Evolutionary conservation across 2,888 invertebrate genomes (phyloP).

Genomic region (Quadriops clusia): DNA sequence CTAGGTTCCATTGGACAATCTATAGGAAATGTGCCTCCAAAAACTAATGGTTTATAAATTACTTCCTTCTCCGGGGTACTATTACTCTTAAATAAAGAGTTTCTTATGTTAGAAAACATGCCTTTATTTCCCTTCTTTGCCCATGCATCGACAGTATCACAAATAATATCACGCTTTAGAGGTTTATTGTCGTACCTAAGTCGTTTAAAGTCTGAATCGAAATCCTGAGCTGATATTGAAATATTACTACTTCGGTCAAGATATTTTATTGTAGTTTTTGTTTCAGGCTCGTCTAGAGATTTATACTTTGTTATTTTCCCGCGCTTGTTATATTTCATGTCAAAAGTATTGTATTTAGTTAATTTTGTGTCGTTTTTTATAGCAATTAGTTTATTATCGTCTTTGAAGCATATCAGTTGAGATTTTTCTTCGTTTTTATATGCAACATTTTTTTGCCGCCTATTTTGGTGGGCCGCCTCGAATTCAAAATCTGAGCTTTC

Average conservation of each 20-base stretch:
- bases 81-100: conserved; percentile 29
- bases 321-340: conserved; percentile 25
- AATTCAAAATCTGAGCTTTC: conserved; percentile 32
- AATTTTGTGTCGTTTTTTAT: conserved; percentile 30
- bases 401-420: conserved; percentile 32
- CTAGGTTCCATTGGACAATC: conserved; percentile 52
- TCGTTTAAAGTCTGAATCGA: conserved; percentile 27
- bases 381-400: conserved; percentile 28
- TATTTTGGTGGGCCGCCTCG: conserved; percentile 22
- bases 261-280: conserved; percentile 29
- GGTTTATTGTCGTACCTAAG: conserved; percentile 25
- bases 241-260: conserved; percentile 30
- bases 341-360: conserved; percentile 35
- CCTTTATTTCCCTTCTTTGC: conserved; percentile 34
- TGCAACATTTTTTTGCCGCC: conserved; percentile 22
- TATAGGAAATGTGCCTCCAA: conserved; percentile 80
- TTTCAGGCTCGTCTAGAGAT: conserved; percentile 29
- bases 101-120: conserved; percentile 30
- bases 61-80: conserved; percentile 25
- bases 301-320: conserved; percentile 31
- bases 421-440: conserved; percentile 33
- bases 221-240: conserved; percentile 33
- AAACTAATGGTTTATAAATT: conserved; percentile 55
- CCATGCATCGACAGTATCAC: conserved; percentile 54
- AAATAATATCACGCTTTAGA: conserved; percentile 43